Percentiles rank a stretch among this genome's conserved stretches.
phyloP scores from a whole-genome alignment of 2,113 vertebrate species.

The Ciconia boyciana region DNA sequence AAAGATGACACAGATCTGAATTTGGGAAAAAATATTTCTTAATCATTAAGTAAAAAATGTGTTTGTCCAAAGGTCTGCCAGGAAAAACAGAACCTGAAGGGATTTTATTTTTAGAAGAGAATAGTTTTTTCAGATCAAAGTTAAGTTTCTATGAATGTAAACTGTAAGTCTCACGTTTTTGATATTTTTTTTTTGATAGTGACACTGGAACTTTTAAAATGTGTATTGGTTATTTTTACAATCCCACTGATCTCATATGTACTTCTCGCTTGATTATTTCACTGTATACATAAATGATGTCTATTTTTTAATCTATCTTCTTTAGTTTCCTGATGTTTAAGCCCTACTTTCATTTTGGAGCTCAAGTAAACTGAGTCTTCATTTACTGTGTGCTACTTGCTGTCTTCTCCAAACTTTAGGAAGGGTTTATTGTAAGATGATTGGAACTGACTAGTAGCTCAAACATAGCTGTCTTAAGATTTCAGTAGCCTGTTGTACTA shows the following conservation, averaged over 20 bases:
- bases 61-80: neutral
- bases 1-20: neutral
- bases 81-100: neutral
- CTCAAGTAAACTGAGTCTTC: neutral
- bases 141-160: neutral
- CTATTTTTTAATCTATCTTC: neutral
- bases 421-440: neutral
- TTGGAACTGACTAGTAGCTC: neutral
- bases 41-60: neutral
- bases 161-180: neutral
- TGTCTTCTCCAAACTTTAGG: neutral
- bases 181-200: neutral
- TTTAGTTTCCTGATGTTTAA: neutral
- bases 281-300: neutral
- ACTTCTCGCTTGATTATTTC: neutral
- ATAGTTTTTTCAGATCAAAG: neutral
- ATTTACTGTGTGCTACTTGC: neutral
- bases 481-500: neutral
- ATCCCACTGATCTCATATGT: neutral
- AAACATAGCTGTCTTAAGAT: neutral
- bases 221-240: neutral
- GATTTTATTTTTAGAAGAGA: neutral
- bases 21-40: neutral
- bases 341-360: neutral
- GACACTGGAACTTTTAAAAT: neutral